Evolutionary conservation across 2,797 vertebrate species (phyloP), one percentile per base, ranked within the genome.

Genomic region (Typhlichthys subterraneus): DNA sequence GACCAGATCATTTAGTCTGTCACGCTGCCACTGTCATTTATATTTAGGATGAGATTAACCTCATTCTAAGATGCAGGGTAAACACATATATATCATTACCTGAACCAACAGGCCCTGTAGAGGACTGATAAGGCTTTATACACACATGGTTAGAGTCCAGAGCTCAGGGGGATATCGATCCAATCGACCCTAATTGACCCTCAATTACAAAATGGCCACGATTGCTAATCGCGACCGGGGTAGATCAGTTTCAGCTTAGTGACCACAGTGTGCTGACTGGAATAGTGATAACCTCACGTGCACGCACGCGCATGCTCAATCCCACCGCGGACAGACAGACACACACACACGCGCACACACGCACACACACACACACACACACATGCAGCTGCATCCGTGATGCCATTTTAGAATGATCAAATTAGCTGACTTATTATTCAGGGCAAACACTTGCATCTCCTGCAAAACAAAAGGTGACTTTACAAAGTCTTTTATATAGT

Each of bases 21-120:
- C 71, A 68, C 72, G 47, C 63, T 8, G 4, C 23, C 17, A 63
- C 61, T 70, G 74, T 79, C 79, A 82, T 85, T 83, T 76, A 70
- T 62, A 69, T 61, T 63, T 64, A 19, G 83, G 69, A 81, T 61
- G 69, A 82, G 83, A 86, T 87, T 85, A 87, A 75, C 80, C 67
- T 53, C 73, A 57, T 82, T 74, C 77, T 83, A 72, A 78, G 73
- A 67, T 60, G 45, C 64, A 48, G 79, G 67, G 80, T 84, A 87
- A 90, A 90, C 89, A 87, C 82, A 87, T 81, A 80, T 81, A 80
- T 75, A 86, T 88, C 89, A 87, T 86, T 79, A 83, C 67, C 76
- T 78, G 82, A 76, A 84, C 78, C 70, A 80, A 78, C 85, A 83
- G 79, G 29, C 65, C 69, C 87, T 87, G 87, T 67, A 45, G 14